Percentiles rank a stretch among this genome's conserved stretches.
Conservation (phyloP, 2,797 vertebrate genomes). For the Argentina silus region DNA sequence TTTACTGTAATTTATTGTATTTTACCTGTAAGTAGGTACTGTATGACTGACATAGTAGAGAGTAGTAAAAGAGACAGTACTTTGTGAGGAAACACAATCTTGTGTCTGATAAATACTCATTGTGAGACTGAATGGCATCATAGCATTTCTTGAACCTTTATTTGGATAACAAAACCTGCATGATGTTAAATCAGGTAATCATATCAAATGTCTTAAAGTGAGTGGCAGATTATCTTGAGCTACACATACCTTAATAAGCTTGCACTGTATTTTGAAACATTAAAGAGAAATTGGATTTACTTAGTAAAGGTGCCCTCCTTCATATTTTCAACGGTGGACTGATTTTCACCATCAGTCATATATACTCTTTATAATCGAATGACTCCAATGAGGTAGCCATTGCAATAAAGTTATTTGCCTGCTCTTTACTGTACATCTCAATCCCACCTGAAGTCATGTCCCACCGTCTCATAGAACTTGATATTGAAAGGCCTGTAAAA, state of each 20-base stretch:
- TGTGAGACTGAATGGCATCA: constrained; percentile 40
- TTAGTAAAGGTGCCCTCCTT: constrained; percentile 20
- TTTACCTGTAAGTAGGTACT: constrained; percentile 35
- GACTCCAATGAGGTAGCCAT: constrained; percentile 37
- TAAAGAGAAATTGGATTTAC: constrained; percentile 10
- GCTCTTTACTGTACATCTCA: constrained; percentile 56
- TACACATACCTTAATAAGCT: constrained; percentile 28
- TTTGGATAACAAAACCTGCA: constrained; percentile 23
- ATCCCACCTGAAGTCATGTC: constrained; percentile 97
- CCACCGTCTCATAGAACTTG: constrained; percentile 95
- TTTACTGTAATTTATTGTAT: constrained; percentile 13
- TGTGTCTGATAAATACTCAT: constrained; percentile 33
- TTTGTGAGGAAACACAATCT: constrained; percentile 36
- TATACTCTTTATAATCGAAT: background rate
- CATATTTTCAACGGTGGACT: background rate
- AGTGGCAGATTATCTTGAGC: constrained; percentile 6
- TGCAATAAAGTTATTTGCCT: constrained; percentile 20
- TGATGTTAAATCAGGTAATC: constrained; percentile 35
- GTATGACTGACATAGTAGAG: constrained; percentile 31
- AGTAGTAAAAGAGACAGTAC: constrained; percentile 42
- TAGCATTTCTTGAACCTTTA: constrained; percentile 26
- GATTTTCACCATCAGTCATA: background rate
- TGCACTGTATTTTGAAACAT: background rate
- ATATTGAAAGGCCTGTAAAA: constrained; percentile 97
- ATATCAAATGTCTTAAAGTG: constrained; percentile 18